Evolutionary conservation across 2,113 vertebrate species (phyloP).

Genomic region (Trematocara nigrifrons): DNA sequence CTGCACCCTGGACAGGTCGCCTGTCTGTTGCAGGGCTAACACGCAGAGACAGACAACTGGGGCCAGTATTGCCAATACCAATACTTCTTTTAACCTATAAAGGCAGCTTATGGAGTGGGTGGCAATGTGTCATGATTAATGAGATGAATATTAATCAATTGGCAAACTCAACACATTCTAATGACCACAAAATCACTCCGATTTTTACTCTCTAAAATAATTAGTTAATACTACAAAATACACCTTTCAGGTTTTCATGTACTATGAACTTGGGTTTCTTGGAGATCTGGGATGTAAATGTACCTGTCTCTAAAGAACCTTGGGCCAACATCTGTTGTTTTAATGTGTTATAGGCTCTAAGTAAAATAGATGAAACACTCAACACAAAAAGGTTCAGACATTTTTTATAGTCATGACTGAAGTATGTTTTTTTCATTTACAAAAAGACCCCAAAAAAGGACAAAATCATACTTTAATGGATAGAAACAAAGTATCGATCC

Average conservation of each 20-base stretch:
- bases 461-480: neutral
- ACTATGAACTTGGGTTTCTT: neutral
- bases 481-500: neutral
- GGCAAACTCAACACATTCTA: neutral
- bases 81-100: neutral
- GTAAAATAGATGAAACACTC: neutral
- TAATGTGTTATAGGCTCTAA: neutral
- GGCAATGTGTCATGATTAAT: neutral
- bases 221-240: neutral
- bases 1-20: too few relatives aligned
- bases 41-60: too few relatives aligned
- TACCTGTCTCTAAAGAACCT: neutral
- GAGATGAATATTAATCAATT: neutral
- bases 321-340: neutral
- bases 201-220: neutral
- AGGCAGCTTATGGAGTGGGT: neutral
- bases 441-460: neutral
- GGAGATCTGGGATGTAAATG: neutral
- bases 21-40: too few relatives aligned
- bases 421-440: neutral
- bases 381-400: neutral
- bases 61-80: neutral
- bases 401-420: neutral
- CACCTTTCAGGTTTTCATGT: neutral
- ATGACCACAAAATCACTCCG: neutral